Evolutionary conservation across 2,113 vertebrate species (phyloP), one percentile per base, ranked within the genome.

Genomic region (Varanus salvator): DNA sequence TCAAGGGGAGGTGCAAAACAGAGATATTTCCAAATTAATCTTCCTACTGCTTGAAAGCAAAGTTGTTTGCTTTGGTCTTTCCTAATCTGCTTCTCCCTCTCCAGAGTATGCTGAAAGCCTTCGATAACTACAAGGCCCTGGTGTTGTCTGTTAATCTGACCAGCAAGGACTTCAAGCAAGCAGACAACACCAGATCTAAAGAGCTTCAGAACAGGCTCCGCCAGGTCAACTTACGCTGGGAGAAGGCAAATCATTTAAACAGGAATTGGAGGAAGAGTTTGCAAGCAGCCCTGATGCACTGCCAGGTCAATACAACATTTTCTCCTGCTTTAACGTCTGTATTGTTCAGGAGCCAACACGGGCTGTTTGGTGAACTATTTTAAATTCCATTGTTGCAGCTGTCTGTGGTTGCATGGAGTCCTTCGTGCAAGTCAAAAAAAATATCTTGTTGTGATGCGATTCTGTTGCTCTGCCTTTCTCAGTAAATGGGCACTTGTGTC

Each of bases 41-140:
- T 76, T 66, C n/a, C 12, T 81, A 52, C 69, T 64, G 19, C 14
- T 57, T 48, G 8, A 86, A 60, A 21, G 8, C 34, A 38, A 31
- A n/a, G 54, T 86, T 48, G 48, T 6, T 69, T 1, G 7, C 69
- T 64, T 34, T 44, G 38, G 25, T 72, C 71, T 7, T 44, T 88
- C 5, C 64, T 89, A 85, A 90, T 92, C 38, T 38, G 38, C 25
- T 90, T 88, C 78, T 92, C 64, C 0, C 48, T 60, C 34, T 14
- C 64, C 90, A 99, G 99, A 98, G 98, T 88, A 96, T 97, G 93
- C 94, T 98, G 92, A 98, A 97, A 88, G 97, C 94, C 8, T 98
- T 99, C 94, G 97, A 98, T 78, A 96, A 97, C 94, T 98, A 98
- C 96, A 99, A 99, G 95, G 96, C 98, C n/a, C 94, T 98, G 75